Conservation (phyloP, 2,113 vertebrate species). For the Pseudolaguvia tuberculata region DNA sequence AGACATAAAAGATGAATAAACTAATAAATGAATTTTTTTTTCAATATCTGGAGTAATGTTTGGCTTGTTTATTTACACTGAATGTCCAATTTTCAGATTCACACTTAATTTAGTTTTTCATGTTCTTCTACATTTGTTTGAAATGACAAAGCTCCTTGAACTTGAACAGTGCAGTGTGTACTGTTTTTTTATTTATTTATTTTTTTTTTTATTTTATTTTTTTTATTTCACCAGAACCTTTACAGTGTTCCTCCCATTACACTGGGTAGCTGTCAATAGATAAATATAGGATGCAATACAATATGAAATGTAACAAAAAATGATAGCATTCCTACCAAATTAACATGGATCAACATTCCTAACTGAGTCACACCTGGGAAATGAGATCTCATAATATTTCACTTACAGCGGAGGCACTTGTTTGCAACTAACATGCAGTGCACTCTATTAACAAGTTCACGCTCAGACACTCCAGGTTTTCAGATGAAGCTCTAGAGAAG, state of each 20-base stretch:
- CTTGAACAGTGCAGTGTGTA: not conserved
- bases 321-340: conserved; percentile 37
- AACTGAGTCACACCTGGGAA: conserved; percentile 46
- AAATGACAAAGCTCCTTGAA: too few species aligned
- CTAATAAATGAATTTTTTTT: too few species aligned
- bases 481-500: conserved; percentile 26
- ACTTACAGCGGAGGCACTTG: conserved; percentile 45
- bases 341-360: conserved; percentile 44
- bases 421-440: conserved; percentile 42
- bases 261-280: conserved; percentile 34
- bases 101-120: too few species aligned
- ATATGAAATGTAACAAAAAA: conserved; percentile 34
- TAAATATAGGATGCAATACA: conserved; percentile 21
- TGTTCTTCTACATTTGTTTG: too few species aligned
- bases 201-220: not conserved
- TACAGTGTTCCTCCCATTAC: conserved; percentile 36
- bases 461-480: conserved; percentile 41
- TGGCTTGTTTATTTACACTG: too few species aligned
- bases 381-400: conserved; percentile 49
- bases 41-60: too few species aligned
- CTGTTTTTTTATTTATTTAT: too few species aligned
- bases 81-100: too few species aligned
- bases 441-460: conserved; percentile 48
- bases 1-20: too few species aligned
- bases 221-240: conserved; percentile 22